These are phyloP conservation scores for Salticus scenicus DNA, from an alignment of 2,888 invertebrate species.

Conservation along the genomic window DNA sequence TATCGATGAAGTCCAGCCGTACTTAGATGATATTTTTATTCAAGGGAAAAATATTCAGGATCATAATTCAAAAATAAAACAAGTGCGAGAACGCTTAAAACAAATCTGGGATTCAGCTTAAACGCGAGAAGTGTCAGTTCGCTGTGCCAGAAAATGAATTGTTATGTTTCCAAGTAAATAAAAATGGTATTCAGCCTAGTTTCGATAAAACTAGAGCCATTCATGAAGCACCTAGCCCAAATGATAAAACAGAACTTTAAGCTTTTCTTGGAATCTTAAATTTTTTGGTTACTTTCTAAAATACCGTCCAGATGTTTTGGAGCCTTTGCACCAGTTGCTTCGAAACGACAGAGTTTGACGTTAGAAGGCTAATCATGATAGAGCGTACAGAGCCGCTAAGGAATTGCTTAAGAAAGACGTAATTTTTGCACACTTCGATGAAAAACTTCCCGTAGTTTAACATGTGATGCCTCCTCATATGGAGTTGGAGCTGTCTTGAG, in stretches of 20 bases:
- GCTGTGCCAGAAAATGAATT: neutral
- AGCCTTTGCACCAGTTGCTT: no score
- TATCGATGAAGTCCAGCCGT: neutral
- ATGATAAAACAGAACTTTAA: neutral
- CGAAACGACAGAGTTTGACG: no score
- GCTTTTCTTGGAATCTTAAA: no score
- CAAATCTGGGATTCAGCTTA: no score
- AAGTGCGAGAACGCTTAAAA: no score
- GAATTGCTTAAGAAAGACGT: no score
- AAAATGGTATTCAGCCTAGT: no score
- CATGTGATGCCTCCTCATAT: neutral
- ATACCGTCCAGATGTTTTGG: no score
- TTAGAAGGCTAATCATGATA: no score
- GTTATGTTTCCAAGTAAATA: neutral
- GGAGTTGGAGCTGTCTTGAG: no score
- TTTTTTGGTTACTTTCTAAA: no score
- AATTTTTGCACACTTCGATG: neutral
- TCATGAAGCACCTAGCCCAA: neutral
- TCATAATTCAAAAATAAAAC: neutral
- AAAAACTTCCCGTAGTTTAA: neutral
- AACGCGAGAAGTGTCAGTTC: neutral
- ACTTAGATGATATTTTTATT: neutral
- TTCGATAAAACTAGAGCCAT: neutral
- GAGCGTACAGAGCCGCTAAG: no score
- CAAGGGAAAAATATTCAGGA: neutral